These are phyloP conservation scores for Opisthograptis luteolata DNA, from an alignment of 2,888 invertebrate genomes.

Conservation along the genomic window DNA sequence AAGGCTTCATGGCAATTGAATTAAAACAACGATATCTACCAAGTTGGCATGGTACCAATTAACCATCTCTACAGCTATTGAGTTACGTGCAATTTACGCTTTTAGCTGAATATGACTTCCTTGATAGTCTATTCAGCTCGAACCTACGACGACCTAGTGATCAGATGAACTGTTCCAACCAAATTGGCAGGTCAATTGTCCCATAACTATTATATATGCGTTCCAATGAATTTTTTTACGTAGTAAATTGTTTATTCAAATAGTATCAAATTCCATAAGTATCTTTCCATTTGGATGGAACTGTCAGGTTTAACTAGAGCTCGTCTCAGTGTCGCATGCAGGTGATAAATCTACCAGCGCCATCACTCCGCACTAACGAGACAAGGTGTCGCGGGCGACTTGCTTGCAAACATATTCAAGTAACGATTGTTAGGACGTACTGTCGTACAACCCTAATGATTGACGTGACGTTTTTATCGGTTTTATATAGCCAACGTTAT, in stretches of 20 bases:
- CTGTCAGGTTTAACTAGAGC: constrained; percentile 58
- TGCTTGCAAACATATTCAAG: constrained; percentile 70
- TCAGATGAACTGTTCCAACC: constrained; percentile 25
- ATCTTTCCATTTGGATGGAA: constrained; percentile 25
- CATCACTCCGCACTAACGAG: constrained; percentile 82
- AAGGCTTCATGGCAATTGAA: constrained; percentile 65
- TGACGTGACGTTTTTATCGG: constrained; percentile 49
- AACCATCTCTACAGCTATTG: constrained; percentile 60
- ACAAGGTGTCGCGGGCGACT: constrained; percentile 70
- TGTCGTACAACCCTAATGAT: constrained; percentile 30
- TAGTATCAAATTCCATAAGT: background rate
- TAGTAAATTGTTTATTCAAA: background rate
- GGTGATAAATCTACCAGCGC: constrained; percentile 77
- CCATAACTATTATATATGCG: too few relatives aligned
- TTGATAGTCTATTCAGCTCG: constrained; percentile 58
- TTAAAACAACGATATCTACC: constrained; percentile 69
- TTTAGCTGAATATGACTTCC: constrained; percentile 70
- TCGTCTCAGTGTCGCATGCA: constrained; percentile 66
- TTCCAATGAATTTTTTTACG: too few relatives aligned
- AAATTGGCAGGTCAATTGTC: constrained; percentile 13
- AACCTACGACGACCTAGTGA: constrained; percentile 27
- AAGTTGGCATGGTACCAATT: constrained; percentile 77
- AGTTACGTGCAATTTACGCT: constrained; percentile 69
- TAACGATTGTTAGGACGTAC: constrained; percentile 63
- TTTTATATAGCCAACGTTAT: constrained; percentile 50